phyloP scores from a whole-genome alignment of 2,113 vertebrate genomes.

The Mobula birostris region DNA sequence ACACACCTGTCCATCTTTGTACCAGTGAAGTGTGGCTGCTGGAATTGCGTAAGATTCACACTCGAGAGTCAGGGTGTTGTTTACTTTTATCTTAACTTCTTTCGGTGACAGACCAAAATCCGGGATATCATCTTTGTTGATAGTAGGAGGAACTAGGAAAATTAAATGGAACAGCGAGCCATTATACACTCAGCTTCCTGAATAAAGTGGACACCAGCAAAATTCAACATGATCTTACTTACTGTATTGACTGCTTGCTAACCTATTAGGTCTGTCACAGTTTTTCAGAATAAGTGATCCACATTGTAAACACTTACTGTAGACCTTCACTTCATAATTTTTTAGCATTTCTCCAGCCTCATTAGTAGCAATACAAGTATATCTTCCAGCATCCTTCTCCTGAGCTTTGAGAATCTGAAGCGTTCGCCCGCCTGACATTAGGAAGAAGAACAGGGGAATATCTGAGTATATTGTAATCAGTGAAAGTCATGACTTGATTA shows the following conservation, averaged over 20 bases:
- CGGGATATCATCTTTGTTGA: constrained; percentile 71
- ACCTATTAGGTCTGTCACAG: background rate
- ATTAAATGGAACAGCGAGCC: constrained; percentile 27
- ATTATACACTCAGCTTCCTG: background rate
- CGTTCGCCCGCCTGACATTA: constrained; percentile 71
- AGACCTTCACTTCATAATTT: constrained; percentile 86
- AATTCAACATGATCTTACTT: background rate
- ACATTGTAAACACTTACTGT: constrained; percentile 63
- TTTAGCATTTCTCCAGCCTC: constrained; percentile 85
- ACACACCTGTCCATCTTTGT: constrained; percentile 91
- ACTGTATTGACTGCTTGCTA: background rate
- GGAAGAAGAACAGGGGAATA: too few species aligned
- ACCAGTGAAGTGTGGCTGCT: constrained; percentile 77
- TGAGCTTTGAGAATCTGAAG: constrained; percentile 85
- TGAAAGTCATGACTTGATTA: background rate
- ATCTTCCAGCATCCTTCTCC: constrained; percentile 73
- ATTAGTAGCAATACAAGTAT: constrained; percentile 86
- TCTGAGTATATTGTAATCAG: background rate
- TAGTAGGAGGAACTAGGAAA: constrained; percentile 78
- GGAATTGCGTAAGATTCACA: constrained; percentile 83
- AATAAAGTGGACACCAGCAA: background rate
- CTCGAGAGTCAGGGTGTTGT: constrained; percentile 78
- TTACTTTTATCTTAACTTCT: constrained; percentile 88
- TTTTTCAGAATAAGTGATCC: background rate
- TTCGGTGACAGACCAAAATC: constrained; percentile 69